These are phyloP conservation scores for Ophonus ardosiacus DNA, from an alignment of 2,888 invertebrate species.

Conservation along the genomic window DNA sequence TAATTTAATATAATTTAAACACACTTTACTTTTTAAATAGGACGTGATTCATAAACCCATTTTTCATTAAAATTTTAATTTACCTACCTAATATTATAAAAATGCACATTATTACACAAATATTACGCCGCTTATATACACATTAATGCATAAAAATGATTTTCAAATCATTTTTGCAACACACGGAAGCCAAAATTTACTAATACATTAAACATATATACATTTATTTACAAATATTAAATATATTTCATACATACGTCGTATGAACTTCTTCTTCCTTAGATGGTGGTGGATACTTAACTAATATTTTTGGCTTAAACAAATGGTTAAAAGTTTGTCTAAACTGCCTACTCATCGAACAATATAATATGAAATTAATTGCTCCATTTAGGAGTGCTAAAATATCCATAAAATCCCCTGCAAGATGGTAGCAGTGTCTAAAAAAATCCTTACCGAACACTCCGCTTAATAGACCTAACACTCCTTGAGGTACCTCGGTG, in stretches of 20 bases:
- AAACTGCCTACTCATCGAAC: conserved; percentile 96
- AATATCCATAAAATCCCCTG: conserved; percentile 93
- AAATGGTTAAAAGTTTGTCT: conserved; percentile 86
- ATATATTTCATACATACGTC: conserved; percentile 79
- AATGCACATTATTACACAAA: too few relatives aligned
- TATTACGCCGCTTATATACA: background rate
- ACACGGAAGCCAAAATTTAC: background rate
- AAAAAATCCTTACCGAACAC: conserved; percentile 85
- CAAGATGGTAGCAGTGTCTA: conserved; percentile 86
- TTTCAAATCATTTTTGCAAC: background rate
- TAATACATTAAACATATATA: background rate
- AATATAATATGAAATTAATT: conserved; percentile 95
- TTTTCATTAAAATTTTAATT: too few relatives aligned
- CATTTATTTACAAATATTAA: conserved; percentile 21
- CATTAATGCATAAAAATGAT: background rate
- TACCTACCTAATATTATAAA: too few relatives aligned
- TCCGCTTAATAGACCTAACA: conserved; percentile 81
- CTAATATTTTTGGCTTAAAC: conserved; percentile 82
- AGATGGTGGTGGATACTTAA: conserved; percentile 79
- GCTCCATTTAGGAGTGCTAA: conserved; percentile 93
- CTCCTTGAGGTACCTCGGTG: conserved; percentile 89
- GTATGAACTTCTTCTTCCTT: conserved; percentile 82
- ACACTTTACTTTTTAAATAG: too few relatives aligned
- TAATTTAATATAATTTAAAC: too few relatives aligned
- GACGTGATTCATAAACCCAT: too few relatives aligned